phyloP scores from a whole-genome alignment of 2,113 vertebrate genomes.

The Nesogale talazaci region DNA sequence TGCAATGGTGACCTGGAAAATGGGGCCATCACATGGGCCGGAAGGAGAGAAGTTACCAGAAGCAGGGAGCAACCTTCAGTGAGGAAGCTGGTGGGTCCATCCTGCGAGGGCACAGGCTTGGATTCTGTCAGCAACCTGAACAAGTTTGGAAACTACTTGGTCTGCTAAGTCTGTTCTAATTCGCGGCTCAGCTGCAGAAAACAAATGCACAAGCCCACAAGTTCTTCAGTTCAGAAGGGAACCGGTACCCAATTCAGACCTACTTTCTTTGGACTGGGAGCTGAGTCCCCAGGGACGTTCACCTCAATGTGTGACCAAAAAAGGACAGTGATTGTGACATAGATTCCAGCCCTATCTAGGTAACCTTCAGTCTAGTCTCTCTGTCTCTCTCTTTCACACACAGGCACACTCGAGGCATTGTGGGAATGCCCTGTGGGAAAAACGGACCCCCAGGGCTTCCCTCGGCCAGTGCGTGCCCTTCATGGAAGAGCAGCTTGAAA shows the following conservation, averaged over 20 bases:
- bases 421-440: neutral
- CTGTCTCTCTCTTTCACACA: too few relatives aligned
- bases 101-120: accelerated
- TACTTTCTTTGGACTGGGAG: neutral
- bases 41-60: neutral
- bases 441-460: neutral
- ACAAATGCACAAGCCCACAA: neutral
- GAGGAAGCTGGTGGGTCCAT: neutral
- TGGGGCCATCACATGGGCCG: neutral
- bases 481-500: conserved; percentile 64
- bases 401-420: neutral
- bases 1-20: too few relatives aligned
- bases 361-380: neutral
- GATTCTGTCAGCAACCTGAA: neutral
- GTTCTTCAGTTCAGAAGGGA: neutral
- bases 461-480: neutral
- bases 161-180: neutral
- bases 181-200: neutral
- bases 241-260: accelerated
- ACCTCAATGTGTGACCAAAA: neutral
- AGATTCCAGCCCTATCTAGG: neutral
- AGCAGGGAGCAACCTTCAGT: neutral
- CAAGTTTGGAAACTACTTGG: neutral
- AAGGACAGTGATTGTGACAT: neutral
- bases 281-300: neutral